A percentile compares a stretch with the other conserved stretches of the same genome.
These are phyloP conservation scores for Drosophila dives DNA, from an alignment of 2,888 invertebrate genomes.

Conservation along the genomic window DNA sequence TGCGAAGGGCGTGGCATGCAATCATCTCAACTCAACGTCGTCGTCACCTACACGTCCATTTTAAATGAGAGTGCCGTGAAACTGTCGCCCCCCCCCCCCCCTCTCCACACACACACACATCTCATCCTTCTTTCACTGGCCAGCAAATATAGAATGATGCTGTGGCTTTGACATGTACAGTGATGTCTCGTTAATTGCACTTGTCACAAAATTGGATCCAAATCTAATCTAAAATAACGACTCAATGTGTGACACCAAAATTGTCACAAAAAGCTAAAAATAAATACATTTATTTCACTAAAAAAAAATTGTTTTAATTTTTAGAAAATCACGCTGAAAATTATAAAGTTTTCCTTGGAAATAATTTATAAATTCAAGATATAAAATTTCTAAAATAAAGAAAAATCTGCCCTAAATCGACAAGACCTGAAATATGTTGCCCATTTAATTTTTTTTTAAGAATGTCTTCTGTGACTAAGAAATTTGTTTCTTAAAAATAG, in stretches of 20 bases:
- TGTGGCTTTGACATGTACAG: constrained; percentile 4
- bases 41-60: constrained; percentile 38
- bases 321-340: not conserved
- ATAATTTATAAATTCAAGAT: not conserved
- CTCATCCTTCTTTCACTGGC: constrained; percentile 21
- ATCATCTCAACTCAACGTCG: not conserved
- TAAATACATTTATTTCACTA: not conserved
- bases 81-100: constrained; percentile 4
- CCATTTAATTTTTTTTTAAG: not conserved
- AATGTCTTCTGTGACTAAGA: not conserved
- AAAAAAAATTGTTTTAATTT: not conserved
- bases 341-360: not conserved
- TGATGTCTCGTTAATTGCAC: not conserved
- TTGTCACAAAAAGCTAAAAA: not conserved
- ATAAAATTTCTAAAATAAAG: not conserved
- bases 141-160: constrained; percentile 13
- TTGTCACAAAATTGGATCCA: not conserved
- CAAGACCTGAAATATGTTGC: not conserved
- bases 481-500: not conserved
- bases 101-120: not conserved
- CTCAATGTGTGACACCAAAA: no score
- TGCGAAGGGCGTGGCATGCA: constrained; percentile 11
- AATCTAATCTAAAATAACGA: not conserved
- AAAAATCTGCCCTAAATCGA: not conserved
- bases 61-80: constrained; percentile 41